These are phyloP conservation scores for Phallusia fumigata DNA, from an alignment of 23 tunicate genomes.

Conservation along the genomic window DNA sequence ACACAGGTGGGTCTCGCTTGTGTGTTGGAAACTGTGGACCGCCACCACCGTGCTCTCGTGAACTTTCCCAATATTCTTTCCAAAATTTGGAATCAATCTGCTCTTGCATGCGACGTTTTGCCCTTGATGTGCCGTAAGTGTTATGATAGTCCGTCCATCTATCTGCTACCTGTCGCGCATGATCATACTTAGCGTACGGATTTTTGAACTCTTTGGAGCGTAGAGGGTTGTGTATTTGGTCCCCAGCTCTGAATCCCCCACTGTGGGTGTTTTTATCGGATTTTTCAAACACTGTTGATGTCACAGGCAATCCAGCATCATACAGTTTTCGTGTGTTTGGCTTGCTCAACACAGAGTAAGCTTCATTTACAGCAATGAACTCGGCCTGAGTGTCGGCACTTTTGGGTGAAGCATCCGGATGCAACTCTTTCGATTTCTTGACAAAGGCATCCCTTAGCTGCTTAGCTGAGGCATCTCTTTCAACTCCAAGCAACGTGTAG, in stretches of 20 bases:
- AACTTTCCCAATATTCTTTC: conserved; percentile 37
- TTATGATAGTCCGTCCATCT: conserved; percentile 52
- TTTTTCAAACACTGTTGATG: neutral
- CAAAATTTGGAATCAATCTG: conserved; percentile 25
- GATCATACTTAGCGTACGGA: conserved; percentile 37
- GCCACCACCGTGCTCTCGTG: conserved; percentile 49
- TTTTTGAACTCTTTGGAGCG: conserved; percentile 41
- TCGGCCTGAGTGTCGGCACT: conserved; percentile 39
- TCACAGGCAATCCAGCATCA: conserved; percentile 16
- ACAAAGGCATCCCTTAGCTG: conserved; percentile 37
- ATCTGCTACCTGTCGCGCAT: conserved; percentile 20
- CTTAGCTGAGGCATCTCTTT: conserved; percentile 18
- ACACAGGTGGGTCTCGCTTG: neutral
- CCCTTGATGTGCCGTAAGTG: conserved; percentile 30
- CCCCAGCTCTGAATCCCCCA: neutral
- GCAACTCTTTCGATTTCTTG: conserved; percentile 38
- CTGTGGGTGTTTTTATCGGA: neutral
- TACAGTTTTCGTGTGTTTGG: conserved; percentile 18
- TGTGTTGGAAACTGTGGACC: conserved; percentile 54
- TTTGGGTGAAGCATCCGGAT: conserved; percentile 31
- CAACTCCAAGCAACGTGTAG: conserved; percentile 23
- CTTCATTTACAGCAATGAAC: conserved; percentile 39
- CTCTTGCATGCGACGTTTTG: conserved; percentile 27
- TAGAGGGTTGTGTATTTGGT: conserved; percentile 4
- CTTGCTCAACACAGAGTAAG: conserved; percentile 35